phyloP scores from a whole-genome alignment of 2,797 vertebrate species.

The Setipinna tenuifilis region DNA sequence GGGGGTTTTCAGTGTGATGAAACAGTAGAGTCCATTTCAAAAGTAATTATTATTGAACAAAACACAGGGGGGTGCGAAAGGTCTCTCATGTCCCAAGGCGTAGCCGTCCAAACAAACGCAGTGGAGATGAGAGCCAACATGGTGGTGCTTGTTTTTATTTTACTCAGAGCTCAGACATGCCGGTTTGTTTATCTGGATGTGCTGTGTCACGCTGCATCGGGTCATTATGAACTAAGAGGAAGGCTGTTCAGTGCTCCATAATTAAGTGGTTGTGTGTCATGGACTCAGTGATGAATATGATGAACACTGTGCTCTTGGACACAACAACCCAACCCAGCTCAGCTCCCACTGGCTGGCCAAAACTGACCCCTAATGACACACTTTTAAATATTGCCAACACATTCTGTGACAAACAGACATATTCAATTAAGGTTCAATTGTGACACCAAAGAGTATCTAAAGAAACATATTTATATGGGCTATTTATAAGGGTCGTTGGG shows the following conservation, averaged over 20 bases:
- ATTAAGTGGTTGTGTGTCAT: not conserved
- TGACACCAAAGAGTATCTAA: not conserved
- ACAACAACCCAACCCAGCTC: not conserved
- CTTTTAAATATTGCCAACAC: no score
- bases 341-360: not conserved
- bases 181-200: not conserved
- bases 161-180: not conserved
- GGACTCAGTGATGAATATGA: not conserved
- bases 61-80: slow-evolving; percentile 22
- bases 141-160: not conserved
- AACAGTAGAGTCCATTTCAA: slow-evolving; percentile 8
- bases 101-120: slow-evolving; percentile 22
- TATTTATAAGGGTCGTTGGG: no score
- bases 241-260: not conserved
- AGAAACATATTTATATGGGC: not conserved
- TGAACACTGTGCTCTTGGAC: not conserved
- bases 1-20: not conserved
- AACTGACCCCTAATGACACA: not conserved
- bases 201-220: not conserved
- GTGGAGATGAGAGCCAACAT: slow-evolving; percentile 16
- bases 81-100: slow-evolving; percentile 31
- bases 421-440: no score
- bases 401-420: no score
- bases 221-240: not conserved
- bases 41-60: slow-evolving; percentile 17